Conservation (phyloP, 2,797 vertebrate species). For the Arrhamphus sclerolepis region DNA sequence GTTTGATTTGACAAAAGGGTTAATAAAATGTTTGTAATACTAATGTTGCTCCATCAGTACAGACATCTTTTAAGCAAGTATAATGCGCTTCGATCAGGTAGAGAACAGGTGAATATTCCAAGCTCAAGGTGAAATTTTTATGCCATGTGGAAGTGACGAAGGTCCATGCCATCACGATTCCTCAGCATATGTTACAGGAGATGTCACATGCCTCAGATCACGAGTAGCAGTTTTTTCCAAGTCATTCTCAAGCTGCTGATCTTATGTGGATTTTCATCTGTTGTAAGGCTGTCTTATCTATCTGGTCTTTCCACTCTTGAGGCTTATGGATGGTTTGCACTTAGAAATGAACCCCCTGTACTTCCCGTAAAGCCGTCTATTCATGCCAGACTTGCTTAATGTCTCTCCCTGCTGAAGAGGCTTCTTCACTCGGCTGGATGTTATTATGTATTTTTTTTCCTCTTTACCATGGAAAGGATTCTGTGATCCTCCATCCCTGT, state of each 20-base stretch:
- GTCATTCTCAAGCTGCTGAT: background rate
- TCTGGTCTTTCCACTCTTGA: background rate
- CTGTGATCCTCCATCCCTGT: background rate
- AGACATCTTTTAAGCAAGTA: background rate
- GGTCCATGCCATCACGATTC: background rate
- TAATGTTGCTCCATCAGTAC: too few relatives aligned
- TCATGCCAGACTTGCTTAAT: background rate
- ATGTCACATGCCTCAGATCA: background rate
- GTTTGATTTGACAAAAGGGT: conserved; percentile 1
- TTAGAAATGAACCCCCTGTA: background rate
- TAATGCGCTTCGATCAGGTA: background rate
- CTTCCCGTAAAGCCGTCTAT: background rate
- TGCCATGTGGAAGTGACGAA: too few relatives aligned
- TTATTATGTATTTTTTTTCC: background rate
- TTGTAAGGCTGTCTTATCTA: background rate
- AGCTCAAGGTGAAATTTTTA: too few relatives aligned
- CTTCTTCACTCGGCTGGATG: background rate
- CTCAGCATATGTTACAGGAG: background rate
- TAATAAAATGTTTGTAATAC: background rate
- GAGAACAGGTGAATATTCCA: background rate
- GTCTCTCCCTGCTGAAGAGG: background rate
- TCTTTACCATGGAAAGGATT: background rate
- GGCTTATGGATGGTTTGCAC: background rate
- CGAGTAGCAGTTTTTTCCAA: background rate
- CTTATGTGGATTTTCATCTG: background rate